These are phyloP conservation scores for Chauna torquata DNA, from an alignment of 2,113 vertebrate species.

Conservation along the genomic window DNA sequence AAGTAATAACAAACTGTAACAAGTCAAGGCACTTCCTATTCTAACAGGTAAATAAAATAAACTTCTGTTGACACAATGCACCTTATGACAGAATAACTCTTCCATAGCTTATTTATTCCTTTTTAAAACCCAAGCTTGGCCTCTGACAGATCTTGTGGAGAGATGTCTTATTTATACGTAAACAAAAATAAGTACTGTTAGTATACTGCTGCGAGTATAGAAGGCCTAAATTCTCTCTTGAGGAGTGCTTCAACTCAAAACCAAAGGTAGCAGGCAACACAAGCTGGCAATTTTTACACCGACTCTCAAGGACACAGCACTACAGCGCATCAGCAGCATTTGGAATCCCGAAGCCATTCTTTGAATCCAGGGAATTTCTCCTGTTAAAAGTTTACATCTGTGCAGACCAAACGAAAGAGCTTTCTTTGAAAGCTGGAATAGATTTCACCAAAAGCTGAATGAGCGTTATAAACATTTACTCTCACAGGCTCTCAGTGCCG, in stretches of 20 bases:
- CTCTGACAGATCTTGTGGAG: neutral
- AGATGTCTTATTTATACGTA: neutral
- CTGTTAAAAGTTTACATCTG: neutral
- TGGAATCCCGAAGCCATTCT: neutral
- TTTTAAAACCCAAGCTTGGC: slow-evolving; percentile 36
- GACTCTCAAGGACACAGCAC: neutral
- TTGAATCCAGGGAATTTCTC: neutral
- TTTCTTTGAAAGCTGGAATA: slow-evolving; percentile 45
- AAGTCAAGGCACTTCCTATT: neutral
- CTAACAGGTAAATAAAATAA: slow-evolving; percentile 23
- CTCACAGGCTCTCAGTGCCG: neutral
- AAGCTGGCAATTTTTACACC: neutral
- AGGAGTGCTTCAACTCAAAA: neutral
- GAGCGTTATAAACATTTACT: slow-evolving; percentile 42
- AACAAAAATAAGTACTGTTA: neutral
- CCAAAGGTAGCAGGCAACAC: neutral
- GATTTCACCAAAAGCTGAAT: slow-evolving; percentile 20
- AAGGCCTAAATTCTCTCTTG: neutral
- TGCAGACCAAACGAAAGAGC: slow-evolving; percentile 12
- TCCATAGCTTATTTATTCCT: slow-evolving; percentile 17
- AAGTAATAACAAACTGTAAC: neutral
- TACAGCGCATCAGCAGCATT: neutral
- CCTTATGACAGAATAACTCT: slow-evolving; percentile 8
- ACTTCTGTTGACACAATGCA: slow-evolving; percentile 44
- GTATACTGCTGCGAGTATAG: neutral